Evolutionary conservation across 2,888 invertebrate genomes (phyloP).

Genomic region (Watsonalla cultraria): DNA sequence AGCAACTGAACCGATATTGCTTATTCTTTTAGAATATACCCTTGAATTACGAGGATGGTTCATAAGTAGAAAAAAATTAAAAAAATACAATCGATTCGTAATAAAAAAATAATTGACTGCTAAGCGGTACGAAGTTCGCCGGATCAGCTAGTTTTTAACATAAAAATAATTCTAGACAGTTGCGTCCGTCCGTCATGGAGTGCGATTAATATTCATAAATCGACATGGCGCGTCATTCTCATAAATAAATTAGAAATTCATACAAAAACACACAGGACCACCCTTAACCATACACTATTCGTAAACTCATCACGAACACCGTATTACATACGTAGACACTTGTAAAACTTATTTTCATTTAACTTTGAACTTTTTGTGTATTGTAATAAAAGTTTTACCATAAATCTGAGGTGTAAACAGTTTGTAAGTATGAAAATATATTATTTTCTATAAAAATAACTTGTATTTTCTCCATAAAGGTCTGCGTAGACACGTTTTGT

Average conservation of each 20-base stretch:
- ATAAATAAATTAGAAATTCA: constrained; percentile 66
- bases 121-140: too few species aligned
- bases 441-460: constrained; percentile 13
- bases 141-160: too few species aligned
- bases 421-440: constrained; percentile 11
- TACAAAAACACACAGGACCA: constrained; percentile 48
- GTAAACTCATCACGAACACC: constrained; percentile 41
- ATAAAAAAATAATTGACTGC: too few species aligned
- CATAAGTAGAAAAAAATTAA: too few species aligned
- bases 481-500: constrained; percentile 27
- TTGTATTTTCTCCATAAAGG: constrained; percentile 15
- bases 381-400: constrained; percentile 5
- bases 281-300: constrained; percentile 45
- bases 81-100: too few species aligned
- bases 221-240: constrained; percentile 51
- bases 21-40: too few species aligned
- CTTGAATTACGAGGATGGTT: too few species aligned
- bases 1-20: too few species aligned
- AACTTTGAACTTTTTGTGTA: constrained; percentile 13
- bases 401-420: constrained; percentile 3
- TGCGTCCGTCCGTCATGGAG: constrained; percentile 33
- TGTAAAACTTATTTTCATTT: constrained; percentile 7
- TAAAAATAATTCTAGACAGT: constrained; percentile 21
- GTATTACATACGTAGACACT: constrained; percentile 11
- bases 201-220: constrained; percentile 61